Evolutionary conservation across 1,140 invertebrate genomes (phyloP).

Genomic region (Drosophila dunni): DNA sequence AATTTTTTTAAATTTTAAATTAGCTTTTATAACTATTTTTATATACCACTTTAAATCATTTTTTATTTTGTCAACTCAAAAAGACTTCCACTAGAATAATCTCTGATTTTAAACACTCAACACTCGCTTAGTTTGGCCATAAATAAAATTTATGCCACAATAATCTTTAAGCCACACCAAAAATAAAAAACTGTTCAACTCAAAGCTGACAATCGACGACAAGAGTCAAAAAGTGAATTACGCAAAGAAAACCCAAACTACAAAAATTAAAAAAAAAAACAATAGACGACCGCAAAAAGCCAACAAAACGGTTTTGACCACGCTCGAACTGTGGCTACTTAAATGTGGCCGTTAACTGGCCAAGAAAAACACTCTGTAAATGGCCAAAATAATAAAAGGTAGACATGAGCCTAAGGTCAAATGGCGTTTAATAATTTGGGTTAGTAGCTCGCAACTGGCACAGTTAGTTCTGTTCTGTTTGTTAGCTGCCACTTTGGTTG

Average conservation of each 20-base stretch:
- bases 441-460: conserved; percentile 42
- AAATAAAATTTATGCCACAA: conserved; percentile 23
- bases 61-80: neutral
- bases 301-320: conserved; percentile 53
- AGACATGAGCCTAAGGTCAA: conserved; percentile 73
- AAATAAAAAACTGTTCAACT: conserved; percentile 5
- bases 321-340: conserved; percentile 60
- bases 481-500: conserved; percentile 30
- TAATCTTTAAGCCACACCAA: neutral
- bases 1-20: no score
- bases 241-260: conserved; percentile 27
- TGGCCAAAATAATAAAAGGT: conserved; percentile 38
- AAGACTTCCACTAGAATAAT: conserved; percentile 6
- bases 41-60: no score
- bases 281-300: conserved; percentile 33
- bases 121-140: neutral
- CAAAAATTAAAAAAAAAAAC: conserved; percentile 12
- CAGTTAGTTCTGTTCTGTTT: conserved; percentile 9
- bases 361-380: conserved; percentile 70
- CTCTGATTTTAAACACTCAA: neutral
- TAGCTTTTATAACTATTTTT: no score
- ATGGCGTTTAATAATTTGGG: conserved; percentile 82
- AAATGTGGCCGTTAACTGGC: conserved; percentile 62
- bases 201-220: conserved; percentile 44
- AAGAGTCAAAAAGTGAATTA: conserved; percentile 28